These are phyloP conservation scores for Polyommatus icarus DNA, from an alignment of 2,888 invertebrate genomes.

Conservation along the genomic window DNA sequence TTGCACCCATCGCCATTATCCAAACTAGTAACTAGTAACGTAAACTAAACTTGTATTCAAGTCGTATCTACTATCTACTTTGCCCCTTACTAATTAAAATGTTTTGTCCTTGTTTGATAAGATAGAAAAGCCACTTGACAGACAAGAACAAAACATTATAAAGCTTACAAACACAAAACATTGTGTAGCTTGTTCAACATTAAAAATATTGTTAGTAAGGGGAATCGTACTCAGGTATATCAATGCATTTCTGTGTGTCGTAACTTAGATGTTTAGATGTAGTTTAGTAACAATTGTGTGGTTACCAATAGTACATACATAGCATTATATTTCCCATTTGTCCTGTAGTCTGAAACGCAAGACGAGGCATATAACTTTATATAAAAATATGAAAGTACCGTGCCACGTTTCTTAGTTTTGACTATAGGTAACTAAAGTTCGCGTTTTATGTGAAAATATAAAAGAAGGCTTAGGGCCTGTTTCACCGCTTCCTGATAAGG, in stretches of 20 bases:
- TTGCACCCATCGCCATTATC: too few relatives aligned
- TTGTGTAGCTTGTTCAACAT: too few relatives aligned
- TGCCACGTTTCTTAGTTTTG: background rate
- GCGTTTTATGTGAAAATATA: background rate
- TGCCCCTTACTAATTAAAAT: background rate
- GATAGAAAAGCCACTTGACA: background rate
- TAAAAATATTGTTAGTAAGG: background rate
- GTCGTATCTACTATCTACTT: background rate
- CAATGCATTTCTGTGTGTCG: conserved; percentile 26
- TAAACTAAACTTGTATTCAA: background rate
- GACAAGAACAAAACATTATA: background rate
- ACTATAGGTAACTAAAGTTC: background rate
- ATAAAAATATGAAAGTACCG: background rate
- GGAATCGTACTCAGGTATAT: background rate
- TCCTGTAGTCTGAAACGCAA: background rate
- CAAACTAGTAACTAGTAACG: too few relatives aligned
- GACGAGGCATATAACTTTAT: background rate
- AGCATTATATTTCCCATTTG: conserved; percentile 9
- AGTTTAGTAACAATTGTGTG: conserved; percentile 9
- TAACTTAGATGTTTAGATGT: conserved; percentile 16
- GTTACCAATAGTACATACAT: conserved; percentile 23
- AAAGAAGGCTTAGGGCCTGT: background rate
- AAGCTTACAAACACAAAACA: background rate
- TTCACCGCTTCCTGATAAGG: too few relatives aligned
- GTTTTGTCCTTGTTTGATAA: background rate